Base-by-base conservation (phyloP, 2,797 vertebrate species). In the Steatocranus sp. region DNA sequence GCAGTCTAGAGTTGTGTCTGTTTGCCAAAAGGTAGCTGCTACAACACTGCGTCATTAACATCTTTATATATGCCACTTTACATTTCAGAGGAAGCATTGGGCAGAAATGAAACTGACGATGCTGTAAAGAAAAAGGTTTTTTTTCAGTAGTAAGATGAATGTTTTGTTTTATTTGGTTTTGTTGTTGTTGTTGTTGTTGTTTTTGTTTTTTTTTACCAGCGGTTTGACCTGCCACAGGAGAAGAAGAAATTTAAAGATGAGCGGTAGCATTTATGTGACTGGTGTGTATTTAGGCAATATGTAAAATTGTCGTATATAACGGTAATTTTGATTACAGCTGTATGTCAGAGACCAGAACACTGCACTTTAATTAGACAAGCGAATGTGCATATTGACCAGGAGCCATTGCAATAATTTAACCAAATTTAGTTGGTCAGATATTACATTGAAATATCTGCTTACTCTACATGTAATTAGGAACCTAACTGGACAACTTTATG, bases 1-100 rank as follows among this genome's bases (percentile, higher is more conserved):
- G 46, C 10, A 12, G 76, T 82, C 61, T 14, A 83, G 79, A 86
- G 83, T 84, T 86, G 90, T 85, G 88, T 87, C 78, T 74, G 68
- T 70, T 81, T 83, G 53, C 78, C 54, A 17, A 63, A 86, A 74
- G 91, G 86, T 83, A 84, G 50, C 36, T 76, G 86, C 75, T 68
- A 73, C 61, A 78, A 73, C 80, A 68, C 75, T 49, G 83, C 41
- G 70, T 75, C 63, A 77, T 11, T 43, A 20, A 17, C 61, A 23
- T 49, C 75, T 54, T 76, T 58, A 27, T 63, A 30, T 76, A 38
- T 75, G 63, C 86, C 49, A 79, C 70, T 87, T 80, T 34, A 74
- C 38, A 76, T 36, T 76, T 74, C 58, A 82, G 84, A 80, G 27
- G 78, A 92, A 91, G 84, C 78, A 14, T 1, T 25, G 23, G 36